These are phyloP conservation scores for Crypturellus undulatus DNA, from an alignment of 2,113 vertebrate genomes.

Conservation along the genomic window DNA sequence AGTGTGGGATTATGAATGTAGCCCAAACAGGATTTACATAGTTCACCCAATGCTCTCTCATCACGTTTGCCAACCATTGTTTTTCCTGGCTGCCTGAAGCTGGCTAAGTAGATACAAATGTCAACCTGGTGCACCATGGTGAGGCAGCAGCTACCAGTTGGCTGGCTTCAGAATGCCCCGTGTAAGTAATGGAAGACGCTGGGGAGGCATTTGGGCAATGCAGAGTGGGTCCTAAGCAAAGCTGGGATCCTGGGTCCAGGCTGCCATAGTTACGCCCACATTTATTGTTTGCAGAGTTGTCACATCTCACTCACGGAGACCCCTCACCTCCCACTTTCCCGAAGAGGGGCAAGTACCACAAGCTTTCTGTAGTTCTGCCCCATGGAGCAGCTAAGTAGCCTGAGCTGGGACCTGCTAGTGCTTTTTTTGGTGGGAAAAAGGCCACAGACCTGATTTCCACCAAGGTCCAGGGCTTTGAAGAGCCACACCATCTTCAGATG, in stretches of 20 bases:
- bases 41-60: background rate
- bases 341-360: background rate
- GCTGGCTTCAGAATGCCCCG: background rate
- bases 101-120: background rate
- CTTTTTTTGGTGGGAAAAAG: background rate
- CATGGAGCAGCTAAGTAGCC: background rate
- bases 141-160: background rate
- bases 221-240: fast-evolving
- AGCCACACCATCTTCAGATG: background rate
- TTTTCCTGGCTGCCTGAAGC: background rate
- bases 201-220: background rate
- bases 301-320: background rate
- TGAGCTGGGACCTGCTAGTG: background rate
- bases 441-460: background rate
- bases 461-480: background rate
- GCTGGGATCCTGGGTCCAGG: background rate
- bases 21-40: conserved; percentile 22
- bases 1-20: background rate
- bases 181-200: background rate
- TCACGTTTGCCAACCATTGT: background rate
- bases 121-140: background rate
- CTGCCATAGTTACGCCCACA: fast-evolving
- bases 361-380: background rate
- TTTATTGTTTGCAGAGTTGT: fast-evolving
- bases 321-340: background rate